Evolutionary conservation across 2,888 invertebrate genomes (phyloP).

Genomic region (Falcaria lacertinaria): DNA sequence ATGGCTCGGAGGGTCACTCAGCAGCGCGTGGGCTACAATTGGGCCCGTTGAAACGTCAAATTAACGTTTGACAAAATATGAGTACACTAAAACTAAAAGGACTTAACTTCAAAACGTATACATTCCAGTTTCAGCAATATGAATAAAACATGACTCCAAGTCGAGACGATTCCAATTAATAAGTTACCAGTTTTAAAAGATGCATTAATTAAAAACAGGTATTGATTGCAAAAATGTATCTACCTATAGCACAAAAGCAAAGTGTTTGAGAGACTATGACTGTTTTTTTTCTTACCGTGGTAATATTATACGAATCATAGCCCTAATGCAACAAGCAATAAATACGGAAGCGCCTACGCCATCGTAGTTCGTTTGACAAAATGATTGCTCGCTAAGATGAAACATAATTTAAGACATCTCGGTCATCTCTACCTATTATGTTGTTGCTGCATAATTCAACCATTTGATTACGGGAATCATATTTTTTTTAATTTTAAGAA

Average conservation of each 20-base stretch:
- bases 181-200: neutral
- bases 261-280: neutral
- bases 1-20: slow-evolving; percentile 55
- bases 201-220: neutral
- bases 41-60: slow-evolving; percentile 63
- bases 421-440: no score
- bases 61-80: slow-evolving; percentile 46
- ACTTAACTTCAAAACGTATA: neutral
- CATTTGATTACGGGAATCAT: no score
- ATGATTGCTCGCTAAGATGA: slow-evolving; percentile 25
- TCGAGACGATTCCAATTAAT: neutral
- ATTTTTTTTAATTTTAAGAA: no score
- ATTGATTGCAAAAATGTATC: slow-evolving; percentile 1
- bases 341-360: slow-evolving; percentile 30
- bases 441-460: no score
- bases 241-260: neutral
- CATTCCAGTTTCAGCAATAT: neutral
- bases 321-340: neutral
- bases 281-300: neutral
- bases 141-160: neutral
- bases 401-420: slow-evolving; percentile 11
- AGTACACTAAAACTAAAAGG: slow-evolving; percentile 26
- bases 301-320: neutral
- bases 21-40: slow-evolving; percentile 70
- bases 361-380: slow-evolving; percentile 24